Evolutionary conservation across 2,888 invertebrate genomes (phyloP), one percentile per base, ranked within the genome.

Genomic region (Tetranychus piercei): DNA sequence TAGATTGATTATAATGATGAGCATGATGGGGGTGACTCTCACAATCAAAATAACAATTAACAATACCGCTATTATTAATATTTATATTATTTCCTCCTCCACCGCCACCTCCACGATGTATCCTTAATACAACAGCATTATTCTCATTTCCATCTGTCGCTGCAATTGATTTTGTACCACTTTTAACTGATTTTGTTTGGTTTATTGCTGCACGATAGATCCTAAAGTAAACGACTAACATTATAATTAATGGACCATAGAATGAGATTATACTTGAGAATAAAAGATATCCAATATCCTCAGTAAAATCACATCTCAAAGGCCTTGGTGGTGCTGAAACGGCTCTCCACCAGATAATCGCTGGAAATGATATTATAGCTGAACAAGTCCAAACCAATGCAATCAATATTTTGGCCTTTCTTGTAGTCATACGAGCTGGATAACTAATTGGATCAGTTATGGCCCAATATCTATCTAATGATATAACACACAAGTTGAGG

Each of bases 371-470:
- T 82, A 99, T 95, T 34, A 92, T 89, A 76, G 94, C 90, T 18
- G 96, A 94, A 82, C 95, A 94, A 65, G 96, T 87, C 97, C 97
- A 99, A 7, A 97, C 95, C 9, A 90, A 89, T 0, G 91, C 91
- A 77, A 99, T 96, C 9, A 96, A 86, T 44, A 90, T 86, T 5
- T 89, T 89, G 0, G 95, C 94, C 76, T 92, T 87, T 76, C 88
- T 87, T 69, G 90, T 88, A 44, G 92, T 94, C 92, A 99, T 96
- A 78, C 90, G 86, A 85, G 90, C 91, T 1, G 96, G 94, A 84
- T 99, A 99, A 72, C 92, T 92, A 79, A 99, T 94, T 0, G 99
- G 97, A 84, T 97, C 95, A 18, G 94, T 95, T 77, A 97, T 97
- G 71, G 97, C 97, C 95, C 96, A 95, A 83, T 97, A 99, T 15